Conservation (phyloP, 2,113 vertebrate species). For the Hiodon tergisus region DNA sequence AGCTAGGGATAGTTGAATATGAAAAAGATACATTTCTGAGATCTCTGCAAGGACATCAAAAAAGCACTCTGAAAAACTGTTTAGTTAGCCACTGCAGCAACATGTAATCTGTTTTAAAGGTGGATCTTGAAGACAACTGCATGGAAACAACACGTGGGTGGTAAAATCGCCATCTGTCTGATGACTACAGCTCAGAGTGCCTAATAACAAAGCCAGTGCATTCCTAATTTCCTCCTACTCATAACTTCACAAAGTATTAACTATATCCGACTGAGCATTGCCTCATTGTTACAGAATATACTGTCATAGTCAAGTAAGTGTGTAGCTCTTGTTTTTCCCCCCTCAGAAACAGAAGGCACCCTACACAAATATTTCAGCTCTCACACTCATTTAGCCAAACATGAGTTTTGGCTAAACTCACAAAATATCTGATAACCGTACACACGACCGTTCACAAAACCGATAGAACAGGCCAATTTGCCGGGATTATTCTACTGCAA, state of each 20-base stretch:
- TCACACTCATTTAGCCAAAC: neutral
- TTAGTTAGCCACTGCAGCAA: neutral
- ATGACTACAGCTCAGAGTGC: neutral
- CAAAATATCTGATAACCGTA: neutral
- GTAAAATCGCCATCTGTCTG: neutral
- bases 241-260: neutral
- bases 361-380: neutral
- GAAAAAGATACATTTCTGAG: no score
- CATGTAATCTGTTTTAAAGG: neutral
- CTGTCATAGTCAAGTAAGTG: neutral
- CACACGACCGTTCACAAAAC: neutral
- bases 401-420: neutral
- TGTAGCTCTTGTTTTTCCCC: neutral
- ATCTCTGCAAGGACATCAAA: no score
- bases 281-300: neutral
- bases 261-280: constrained; percentile 6
- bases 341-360: neutral
- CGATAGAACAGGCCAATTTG: neutral
- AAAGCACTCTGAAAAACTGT: neutral
- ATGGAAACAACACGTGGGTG: neutral
- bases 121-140: neutral
- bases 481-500: no score
- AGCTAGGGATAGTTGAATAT: no score
- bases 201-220: neutral
- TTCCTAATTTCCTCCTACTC: constrained; percentile 8